These are phyloP conservation scores for Cuniculus paca DNA, from an alignment of 2,797 vertebrate species.

Conservation along the genomic window DNA sequence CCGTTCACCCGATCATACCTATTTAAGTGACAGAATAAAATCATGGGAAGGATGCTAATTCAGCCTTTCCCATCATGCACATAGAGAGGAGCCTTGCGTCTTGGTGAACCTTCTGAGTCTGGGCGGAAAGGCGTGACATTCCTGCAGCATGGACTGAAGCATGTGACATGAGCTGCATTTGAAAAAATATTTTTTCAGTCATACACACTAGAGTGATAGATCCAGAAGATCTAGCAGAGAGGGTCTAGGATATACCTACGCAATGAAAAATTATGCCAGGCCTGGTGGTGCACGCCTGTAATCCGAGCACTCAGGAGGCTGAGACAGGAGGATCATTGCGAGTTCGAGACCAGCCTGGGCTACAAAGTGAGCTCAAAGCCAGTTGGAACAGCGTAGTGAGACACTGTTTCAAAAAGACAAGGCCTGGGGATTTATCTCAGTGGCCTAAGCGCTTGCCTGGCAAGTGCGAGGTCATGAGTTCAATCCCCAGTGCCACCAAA, in stretches of 20 bases:
- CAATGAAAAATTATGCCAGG: background rate
- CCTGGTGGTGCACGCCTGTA: too few relatives aligned
- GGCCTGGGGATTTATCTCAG: too few relatives aligned
- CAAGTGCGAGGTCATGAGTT: too few relatives aligned
- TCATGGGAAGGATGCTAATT: background rate
- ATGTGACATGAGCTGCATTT: accelerated
- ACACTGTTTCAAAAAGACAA: too few relatives aligned
- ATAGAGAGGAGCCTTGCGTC: background rate
- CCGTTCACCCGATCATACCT: background rate
- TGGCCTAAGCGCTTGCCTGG: too few relatives aligned
- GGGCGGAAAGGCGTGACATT: background rate
- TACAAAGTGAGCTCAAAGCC: too few relatives aligned
- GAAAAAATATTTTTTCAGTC: background rate
- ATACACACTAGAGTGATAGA: background rate
- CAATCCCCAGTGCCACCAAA: too few relatives aligned
- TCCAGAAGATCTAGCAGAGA: background rate
- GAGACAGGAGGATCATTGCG: too few relatives aligned
- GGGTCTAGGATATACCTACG: background rate
- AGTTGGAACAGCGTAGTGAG: too few relatives aligned
- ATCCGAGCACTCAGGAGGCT: too few relatives aligned
- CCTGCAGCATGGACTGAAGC: background rate
- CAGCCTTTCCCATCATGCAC: background rate
- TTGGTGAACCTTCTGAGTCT: background rate
- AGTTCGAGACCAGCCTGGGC: too few relatives aligned
- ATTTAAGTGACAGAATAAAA: background rate